These are phyloP conservation scores for Acridotheres tristis DNA, from an alignment of 2,797 vertebrate genomes.

Conservation along the genomic window DNA sequence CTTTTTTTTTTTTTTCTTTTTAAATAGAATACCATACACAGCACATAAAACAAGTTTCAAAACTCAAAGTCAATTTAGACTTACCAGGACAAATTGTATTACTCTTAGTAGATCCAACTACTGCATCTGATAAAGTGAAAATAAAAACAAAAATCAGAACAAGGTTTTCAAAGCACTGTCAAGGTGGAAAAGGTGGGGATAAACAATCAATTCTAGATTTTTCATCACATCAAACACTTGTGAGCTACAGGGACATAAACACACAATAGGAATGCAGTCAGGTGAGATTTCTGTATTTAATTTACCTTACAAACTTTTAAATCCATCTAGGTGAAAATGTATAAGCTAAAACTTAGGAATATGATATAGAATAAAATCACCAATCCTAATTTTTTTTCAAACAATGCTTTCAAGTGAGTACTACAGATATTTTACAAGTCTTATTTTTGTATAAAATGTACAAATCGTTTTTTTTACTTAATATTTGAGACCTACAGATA, in stretches of 20 bases:
- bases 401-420: background rate
- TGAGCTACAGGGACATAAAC: background rate
- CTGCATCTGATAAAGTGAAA: conserved; percentile 80
- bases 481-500: background rate
- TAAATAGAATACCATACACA: background rate
- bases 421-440: background rate
- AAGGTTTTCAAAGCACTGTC: background rate
- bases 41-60: background rate
- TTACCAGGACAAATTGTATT: conserved; percentile 94
- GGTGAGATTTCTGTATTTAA: background rate
- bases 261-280: background rate
- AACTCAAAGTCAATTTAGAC: conserved; percentile 12
- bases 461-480: background rate
- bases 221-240: background rate
- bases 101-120: conserved; percentile 86
- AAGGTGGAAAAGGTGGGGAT: background rate
- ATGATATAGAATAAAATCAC: background rate
- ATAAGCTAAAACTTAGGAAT: background rate
- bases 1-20: background rate
- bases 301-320: background rate
- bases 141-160: background rate
- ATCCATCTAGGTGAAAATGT: background rate
- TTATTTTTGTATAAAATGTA: background rate
- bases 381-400: background rate
- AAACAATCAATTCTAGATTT: background rate